phyloP scores from a whole-genome alignment of 1,140 invertebrate species.

The Habropoda laboriosa region DNA sequence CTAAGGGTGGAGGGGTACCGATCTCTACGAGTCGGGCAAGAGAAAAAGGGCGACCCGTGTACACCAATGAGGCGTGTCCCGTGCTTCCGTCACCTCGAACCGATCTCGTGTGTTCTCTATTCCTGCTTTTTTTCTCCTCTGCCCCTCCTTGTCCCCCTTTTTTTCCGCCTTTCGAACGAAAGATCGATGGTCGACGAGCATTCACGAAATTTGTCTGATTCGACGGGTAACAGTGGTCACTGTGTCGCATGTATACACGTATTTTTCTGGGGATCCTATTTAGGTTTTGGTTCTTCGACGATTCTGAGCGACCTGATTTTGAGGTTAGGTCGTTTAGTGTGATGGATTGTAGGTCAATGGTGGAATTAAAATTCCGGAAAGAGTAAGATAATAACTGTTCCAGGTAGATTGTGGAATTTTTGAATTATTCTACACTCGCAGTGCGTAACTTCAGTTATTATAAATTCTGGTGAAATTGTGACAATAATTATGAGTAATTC shows the following conservation, averaged over 20 bases:
- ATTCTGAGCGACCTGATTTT: too few species aligned
- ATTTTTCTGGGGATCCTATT: neutral
- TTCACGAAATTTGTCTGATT: slow-evolving; percentile 57
- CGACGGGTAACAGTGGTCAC: neutral
- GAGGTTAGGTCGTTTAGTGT: neutral
- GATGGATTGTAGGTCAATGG: too few species aligned
- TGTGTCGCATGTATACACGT: neutral
- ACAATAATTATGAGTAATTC: too few species aligned
- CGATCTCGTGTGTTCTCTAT: slow-evolving; percentile 46
- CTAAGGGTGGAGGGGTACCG: neutral
- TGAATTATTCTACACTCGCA: too few species aligned
- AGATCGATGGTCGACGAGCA: slow-evolving; percentile 59
- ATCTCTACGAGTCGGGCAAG: slow-evolving; percentile 42
- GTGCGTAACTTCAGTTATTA: too few species aligned
- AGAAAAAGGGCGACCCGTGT: slow-evolving; percentile 53
- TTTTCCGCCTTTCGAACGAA: slow-evolving; percentile 38
- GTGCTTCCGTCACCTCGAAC: slow-evolving; percentile 57
- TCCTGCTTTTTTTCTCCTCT: neutral
- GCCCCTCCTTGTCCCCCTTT: neutral
- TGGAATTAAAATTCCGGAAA: too few species aligned
- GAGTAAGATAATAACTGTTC: too few species aligned
- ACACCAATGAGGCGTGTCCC: slow-evolving; percentile 61
- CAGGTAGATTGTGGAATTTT: too few species aligned
- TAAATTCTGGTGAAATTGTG: too few species aligned
- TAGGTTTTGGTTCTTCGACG: neutral